phyloP scores from a whole-genome alignment of 2,113 vertebrate genomes.

The Anseranas semipalmata region DNA sequence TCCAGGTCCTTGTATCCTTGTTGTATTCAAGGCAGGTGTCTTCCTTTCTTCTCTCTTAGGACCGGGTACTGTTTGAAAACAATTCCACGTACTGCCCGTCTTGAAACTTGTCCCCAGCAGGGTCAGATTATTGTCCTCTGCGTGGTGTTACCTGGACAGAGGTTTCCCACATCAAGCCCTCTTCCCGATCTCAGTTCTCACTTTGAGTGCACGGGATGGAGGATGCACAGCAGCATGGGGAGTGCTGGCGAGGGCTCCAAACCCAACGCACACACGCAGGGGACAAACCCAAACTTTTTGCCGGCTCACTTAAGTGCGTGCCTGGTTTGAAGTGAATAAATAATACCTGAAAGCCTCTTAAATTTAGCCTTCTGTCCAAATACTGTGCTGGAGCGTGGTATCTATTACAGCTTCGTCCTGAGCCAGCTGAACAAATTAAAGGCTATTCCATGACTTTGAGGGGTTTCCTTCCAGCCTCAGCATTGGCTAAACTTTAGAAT shows the following conservation, averaged over 20 bases:
- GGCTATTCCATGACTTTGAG: neutral
- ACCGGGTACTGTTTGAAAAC: neutral
- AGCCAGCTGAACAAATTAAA: neutral
- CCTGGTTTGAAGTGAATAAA: neutral
- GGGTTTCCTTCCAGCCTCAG: neutral
- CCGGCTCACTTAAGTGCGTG: neutral
- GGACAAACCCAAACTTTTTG: neutral
- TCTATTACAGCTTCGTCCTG: neutral
- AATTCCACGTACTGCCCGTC: accelerated
- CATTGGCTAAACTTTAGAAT: neutral
- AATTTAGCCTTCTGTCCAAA: neutral
- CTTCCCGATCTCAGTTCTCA: neutral
- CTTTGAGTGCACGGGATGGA: neutral
- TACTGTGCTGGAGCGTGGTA: accelerated
- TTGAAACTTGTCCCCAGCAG: neutral
- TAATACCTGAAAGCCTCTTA: neutral
- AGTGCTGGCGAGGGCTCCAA: neutral
- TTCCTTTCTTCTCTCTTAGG: neutral
- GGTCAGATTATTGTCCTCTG: neutral
- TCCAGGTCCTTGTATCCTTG: neutral
- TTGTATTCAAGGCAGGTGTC: neutral
- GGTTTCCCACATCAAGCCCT: neutral
- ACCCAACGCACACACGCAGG: no score
- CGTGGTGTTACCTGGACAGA: no score
- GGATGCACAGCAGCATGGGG: neutral